Evolutionary conservation across 2,888 invertebrate genomes (phyloP), one percentile per base, ranked within the genome.

Genomic region (Invenusta paracnida): DNA sequence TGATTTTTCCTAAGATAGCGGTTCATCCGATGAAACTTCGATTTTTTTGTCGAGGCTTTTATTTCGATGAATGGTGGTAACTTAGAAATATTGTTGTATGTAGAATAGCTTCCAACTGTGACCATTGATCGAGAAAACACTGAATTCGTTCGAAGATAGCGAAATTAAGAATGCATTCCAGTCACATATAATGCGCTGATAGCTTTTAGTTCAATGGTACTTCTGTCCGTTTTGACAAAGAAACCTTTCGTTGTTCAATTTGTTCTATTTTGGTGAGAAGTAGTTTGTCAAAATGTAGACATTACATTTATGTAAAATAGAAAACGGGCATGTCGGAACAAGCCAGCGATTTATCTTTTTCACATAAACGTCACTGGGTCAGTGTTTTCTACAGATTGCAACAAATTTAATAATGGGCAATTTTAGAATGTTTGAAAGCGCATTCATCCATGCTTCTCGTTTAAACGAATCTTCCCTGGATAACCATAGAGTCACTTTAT

Each of bases 31-130:
- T 48, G 17, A 48, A 48, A 48, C 17, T 48, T 48, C 17, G 48
- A 48, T 48, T 48, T 48, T 48, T 48, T 48, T 17, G 5, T 48
- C 5, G 5, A 48, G 48, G 48, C 48, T 48, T 48, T 48, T 48
- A 48, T 48, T 48, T 48, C 48, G 17, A 48, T 48, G 5, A 17
- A 48, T 48, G 48, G 48, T 48, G 48, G 17, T 17, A 48, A 48
- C 48, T 48, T 48, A 48, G 48, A 5, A 48, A 48, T 23, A 2
- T 79, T 23, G 79, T 79, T 25, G 5, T 25, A 79, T 79, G 25
- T 25, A 79, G 5, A 25, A 79, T 79, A 11, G 79, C 79, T 79
- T 79, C 79, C 79, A 79, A n/a, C n/a, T 79, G 27, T 11, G 79
- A 79, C 79, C 79, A 79, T 79, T n/a, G 25, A 25, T 79, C 79